A percentile compares a stretch with the other conserved stretches of the same genome.
Conservation (phyloP, 2,888 invertebrate species). For the Parnassius apollo region DNA sequence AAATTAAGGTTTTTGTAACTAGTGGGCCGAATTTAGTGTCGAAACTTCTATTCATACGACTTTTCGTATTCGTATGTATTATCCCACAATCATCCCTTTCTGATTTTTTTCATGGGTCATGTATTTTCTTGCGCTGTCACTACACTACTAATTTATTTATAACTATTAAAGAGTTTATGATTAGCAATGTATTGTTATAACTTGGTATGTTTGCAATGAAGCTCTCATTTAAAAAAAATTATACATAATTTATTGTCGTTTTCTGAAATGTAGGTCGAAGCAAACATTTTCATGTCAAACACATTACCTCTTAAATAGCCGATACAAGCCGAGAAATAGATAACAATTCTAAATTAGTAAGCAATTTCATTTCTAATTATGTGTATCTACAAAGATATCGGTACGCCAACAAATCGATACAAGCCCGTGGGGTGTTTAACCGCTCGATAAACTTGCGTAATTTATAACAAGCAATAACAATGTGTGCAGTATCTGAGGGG, state of each 20-base stretch:
- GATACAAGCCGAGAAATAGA: not conserved
- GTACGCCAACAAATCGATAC: constrained; percentile 26
- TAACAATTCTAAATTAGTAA: constrained; percentile 15
- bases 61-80: no score
- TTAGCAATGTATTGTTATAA: no score
- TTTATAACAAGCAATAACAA: constrained; percentile 71
- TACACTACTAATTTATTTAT: no score
- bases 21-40: no score
- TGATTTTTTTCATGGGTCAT: no score
- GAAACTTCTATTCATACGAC: no score
- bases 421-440: constrained; percentile 54
- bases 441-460: constrained; percentile 58
- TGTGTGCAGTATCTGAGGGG: constrained; percentile 64
- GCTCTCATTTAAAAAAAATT: no score
- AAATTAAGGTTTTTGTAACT: no score
- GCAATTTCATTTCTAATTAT: constrained; percentile 18
- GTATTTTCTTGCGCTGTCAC: no score
- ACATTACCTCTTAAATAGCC: constrained; percentile 1
- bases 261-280: not conserved
- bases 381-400: constrained; percentile 18
- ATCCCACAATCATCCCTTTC: no score
- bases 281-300: constrained; percentile 1
- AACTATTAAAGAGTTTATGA: no score
- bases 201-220: no score
- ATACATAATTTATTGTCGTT: not conserved